phyloP scores from a whole-genome alignment of 2,888 invertebrate genomes.

The Didymodactylos carnosus region DNA sequence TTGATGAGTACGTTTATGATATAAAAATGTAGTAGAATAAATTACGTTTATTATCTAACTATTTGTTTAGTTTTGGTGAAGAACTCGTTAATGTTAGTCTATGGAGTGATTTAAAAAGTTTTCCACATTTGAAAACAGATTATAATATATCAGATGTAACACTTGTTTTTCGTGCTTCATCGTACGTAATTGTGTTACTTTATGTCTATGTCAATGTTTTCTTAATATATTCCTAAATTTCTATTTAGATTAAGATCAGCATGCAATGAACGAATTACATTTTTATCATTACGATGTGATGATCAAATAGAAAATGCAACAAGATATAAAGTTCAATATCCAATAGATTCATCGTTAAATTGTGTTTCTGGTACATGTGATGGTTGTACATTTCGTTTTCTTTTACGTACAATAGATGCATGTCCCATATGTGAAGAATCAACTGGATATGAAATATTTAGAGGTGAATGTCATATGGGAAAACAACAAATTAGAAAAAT shows the following conservation, averaged over 20 bases:
- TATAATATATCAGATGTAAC: background rate
- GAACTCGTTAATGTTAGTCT: background rate
- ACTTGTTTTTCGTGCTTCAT: background rate
- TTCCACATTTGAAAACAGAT: background rate
- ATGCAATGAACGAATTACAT: background rate
- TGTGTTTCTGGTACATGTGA: conserved; percentile 44
- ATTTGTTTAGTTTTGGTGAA: background rate
- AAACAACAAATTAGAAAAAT: background rate
- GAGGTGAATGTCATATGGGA: background rate
- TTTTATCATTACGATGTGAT: background rate
- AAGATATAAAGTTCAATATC: conserved; percentile 21
- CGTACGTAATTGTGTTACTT: background rate
- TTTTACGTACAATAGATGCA: conserved; percentile 37
- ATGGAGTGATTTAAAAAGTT: background rate
- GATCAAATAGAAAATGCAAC: conserved; percentile 26
- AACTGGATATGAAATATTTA: background rate
- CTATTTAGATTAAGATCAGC: no score
- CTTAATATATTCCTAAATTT: no score
- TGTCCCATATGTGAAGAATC: conserved; percentile 40
- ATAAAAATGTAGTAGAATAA: background rate
- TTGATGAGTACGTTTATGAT: background rate
- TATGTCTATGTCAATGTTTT: no score
- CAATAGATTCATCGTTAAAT: conserved; percentile 33
- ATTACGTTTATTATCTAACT: background rate
- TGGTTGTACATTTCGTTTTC: conserved; percentile 42